Conservation (phyloP, 2,888 invertebrate species). For the Sepiola atlantica region DNA sequence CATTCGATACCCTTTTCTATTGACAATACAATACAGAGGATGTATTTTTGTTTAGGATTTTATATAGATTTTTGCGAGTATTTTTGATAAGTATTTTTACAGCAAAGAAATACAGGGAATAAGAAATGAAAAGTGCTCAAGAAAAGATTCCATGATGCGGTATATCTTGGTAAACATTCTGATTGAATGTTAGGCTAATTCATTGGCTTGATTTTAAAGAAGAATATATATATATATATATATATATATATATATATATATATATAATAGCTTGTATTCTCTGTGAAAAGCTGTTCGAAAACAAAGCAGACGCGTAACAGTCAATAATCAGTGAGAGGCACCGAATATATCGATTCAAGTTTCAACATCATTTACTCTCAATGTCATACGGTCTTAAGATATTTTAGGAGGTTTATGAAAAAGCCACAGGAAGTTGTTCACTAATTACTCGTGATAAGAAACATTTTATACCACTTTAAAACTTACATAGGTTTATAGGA, state of each 20-base stretch:
- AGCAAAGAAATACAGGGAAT: too few species aligned
- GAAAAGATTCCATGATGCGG: neutral
- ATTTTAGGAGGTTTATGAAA: neutral
- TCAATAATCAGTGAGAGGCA: neutral
- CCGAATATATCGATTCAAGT: neutral
- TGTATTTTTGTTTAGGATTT: too few species aligned
- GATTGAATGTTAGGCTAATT: neutral
- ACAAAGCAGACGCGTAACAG: neutral
- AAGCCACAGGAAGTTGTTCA: neutral
- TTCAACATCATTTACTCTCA: neutral
- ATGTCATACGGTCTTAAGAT: neutral
- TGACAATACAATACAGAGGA: too few species aligned
- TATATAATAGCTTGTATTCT: neutral
- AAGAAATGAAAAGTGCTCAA: too few species aligned
- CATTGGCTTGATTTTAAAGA: neutral
- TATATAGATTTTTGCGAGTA: too few species aligned
- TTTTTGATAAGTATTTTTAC: too few species aligned
- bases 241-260: too few species aligned
- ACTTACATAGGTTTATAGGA: neutral
- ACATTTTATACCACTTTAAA: neutral
- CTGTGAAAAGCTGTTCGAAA: neutral
- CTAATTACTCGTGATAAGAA: neutral
- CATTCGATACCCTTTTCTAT: too few species aligned
- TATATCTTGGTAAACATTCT: neutral
- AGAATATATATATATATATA: neutral